These are phyloP conservation scores for Stratiomys singularior DNA, from an alignment of 2,888 invertebrate genomes.

Conservation along the genomic window DNA sequence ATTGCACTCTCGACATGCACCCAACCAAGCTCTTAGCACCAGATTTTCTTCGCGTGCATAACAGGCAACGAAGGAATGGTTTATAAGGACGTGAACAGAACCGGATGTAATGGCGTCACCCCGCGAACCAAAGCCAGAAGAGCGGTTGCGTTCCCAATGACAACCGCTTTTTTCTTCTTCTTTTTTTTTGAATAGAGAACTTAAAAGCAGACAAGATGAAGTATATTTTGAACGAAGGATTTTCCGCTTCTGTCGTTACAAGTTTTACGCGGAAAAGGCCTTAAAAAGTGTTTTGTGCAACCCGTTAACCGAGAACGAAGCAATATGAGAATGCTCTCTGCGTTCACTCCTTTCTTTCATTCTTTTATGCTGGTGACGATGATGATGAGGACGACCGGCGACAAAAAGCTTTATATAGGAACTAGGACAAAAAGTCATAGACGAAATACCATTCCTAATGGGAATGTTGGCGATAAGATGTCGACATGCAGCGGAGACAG, in stretches of 20 bases:
- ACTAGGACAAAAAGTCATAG: conserved; percentile 22
- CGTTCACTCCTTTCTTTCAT: not conserved
- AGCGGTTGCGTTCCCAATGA: too few species aligned
- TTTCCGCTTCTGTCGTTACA: conserved; percentile 35
- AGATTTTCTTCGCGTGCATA: not conserved
- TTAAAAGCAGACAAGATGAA: not conserved
- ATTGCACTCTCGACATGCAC: conserved; percentile 7
- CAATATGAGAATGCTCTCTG: not conserved
- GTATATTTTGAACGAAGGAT: conserved; percentile 20
- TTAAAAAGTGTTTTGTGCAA: conserved; percentile 2
- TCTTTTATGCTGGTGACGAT: not conserved
- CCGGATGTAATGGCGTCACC: too few species aligned
- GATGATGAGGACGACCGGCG: conserved; percentile 1
- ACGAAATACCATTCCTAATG: not conserved
- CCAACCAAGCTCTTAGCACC: not conserved
- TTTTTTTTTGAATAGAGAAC: not conserved
- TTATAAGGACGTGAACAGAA: too few species aligned
- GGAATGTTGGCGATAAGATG: not conserved
- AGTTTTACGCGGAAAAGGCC: conserved; percentile 37
- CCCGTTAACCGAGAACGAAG: conserved; percentile 23
- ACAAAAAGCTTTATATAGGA: not conserved
- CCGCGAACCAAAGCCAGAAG: too few species aligned
- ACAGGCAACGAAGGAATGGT: too few species aligned
- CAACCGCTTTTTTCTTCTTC: too few species aligned
- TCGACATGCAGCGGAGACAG: not conserved